phyloP scores from a whole-genome alignment of 2,888 invertebrate genomes.

The Chalcosyrphus nemorum region DNA sequence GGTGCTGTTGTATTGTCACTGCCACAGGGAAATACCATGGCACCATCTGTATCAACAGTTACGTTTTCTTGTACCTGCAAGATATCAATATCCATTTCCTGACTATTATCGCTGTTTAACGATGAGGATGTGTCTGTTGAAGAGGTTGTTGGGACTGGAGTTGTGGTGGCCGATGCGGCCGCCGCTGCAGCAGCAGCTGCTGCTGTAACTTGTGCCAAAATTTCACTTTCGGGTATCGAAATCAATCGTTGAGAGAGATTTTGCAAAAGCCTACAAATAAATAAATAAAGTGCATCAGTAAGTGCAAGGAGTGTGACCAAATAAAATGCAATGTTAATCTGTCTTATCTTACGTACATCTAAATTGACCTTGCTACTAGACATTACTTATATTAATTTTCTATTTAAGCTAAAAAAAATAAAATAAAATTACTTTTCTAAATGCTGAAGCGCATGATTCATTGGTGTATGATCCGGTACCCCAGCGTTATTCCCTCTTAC shows the following conservation, averaged over 20 bases:
- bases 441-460: constrained; percentile 88
- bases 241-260: constrained; percentile 84
- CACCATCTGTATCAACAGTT: constrained; percentile 81
- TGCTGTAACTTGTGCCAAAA: constrained; percentile 82
- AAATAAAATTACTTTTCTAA: constrained; percentile 84
- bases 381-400: too few relatives aligned
- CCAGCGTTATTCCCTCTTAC: constrained; percentile 91
- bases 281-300: background rate
- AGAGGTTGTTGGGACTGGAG: constrained; percentile 75
- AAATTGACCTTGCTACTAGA: too few relatives aligned
- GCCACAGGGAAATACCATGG: constrained; percentile 76
- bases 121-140: constrained; percentile 76
- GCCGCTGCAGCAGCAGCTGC: constrained; percentile 80
- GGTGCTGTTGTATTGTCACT: constrained; percentile 67
- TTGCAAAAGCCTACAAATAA: constrained; percentile 83
- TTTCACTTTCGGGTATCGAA: constrained; percentile 84
- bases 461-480: constrained; percentile 90
- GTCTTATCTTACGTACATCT: too few relatives aligned
- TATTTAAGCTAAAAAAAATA: too few relatives aligned
- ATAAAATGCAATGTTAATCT: too few relatives aligned
- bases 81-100: constrained; percentile 85
- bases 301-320: too few relatives aligned
- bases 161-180: constrained; percentile 76
- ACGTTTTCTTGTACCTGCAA: constrained; percentile 83
- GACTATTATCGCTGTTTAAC: constrained; percentile 78